Evolutionary conservation across 2,113 vertebrate species (phyloP), one percentile per base, ranked within the genome.

Genomic region (Nanger granti): DNA sequence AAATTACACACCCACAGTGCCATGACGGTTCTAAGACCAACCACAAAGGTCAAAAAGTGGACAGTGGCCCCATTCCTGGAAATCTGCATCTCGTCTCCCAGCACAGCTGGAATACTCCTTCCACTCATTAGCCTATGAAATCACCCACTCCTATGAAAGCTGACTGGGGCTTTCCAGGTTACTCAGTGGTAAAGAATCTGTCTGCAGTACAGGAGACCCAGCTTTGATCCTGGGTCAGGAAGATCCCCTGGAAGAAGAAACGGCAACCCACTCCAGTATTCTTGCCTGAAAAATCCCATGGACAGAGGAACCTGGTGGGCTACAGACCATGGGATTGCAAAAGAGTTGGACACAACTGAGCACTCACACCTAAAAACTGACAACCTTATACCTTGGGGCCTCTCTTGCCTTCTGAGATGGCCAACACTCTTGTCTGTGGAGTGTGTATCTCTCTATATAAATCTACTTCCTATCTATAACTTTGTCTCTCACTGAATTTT

Each of bases 41-140:
- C n/a, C 18, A 73, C 34, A 73, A 73, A 73, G n/a, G 8, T 11
- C 66, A 73, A 37, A 37, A 73, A 73, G 66, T 37, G 66, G 66
- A 37, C 66, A 73, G n/a, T 73, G n/a, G n/a, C 66, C n/a, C 66
- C 37, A 5, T 73, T 73, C 18, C n/a, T 73, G 66, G 66, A 73
- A 73, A 73, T n/a, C 9, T 0, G 0, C n/a, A 73, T 37, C n/a
- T 11, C 4, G 2, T 22, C 34, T 73, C 66, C n/a, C 66, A 11
- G 37, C 34, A 37, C 8, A 73, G n/a, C 66, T 73, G n/a, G n/a
- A 73, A 37, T 22, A 73, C 66, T 73, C 34, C 17, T 69, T 20
- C 18, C n/a, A 22, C n/a, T 73, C n/a, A 73, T 22, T 73, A 73
- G n/a, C 66, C 18, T 73, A 73, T 37, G n/a, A 73, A 73, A 37